These are phyloP conservation scores for Zygothrica quintamaculata DNA, from an alignment of 2,888 invertebrate species.

Conservation along the genomic window DNA sequence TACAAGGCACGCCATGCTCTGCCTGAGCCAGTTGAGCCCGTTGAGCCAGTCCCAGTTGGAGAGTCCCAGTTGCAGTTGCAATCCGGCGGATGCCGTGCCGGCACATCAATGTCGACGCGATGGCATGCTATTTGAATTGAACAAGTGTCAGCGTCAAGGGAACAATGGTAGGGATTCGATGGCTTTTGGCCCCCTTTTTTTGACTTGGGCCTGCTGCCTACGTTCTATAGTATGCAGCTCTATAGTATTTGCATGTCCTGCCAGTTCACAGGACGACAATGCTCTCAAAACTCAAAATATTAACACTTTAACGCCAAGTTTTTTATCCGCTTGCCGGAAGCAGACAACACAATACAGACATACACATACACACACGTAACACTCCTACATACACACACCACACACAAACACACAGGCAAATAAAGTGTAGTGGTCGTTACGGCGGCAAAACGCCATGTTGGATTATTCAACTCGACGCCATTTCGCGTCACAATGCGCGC, in stretches of 20 bases:
- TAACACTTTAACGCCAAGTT: conserved; percentile 78
- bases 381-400: conserved; percentile 17
- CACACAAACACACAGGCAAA: conserved; percentile 23
- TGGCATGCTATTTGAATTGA: conserved; percentile 80
- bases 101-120: conserved; percentile 74
- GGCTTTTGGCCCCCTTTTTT: conserved; percentile 20
- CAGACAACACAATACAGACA: conserved; percentile 73
- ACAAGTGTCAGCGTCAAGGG: conserved; percentile 79
- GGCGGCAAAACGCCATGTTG: conserved; percentile 78
- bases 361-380: conserved; percentile 8
- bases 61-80: conserved; percentile 13
- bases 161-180: conserved; percentile 46
- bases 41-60: conserved; percentile 32
- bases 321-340: conserved; percentile 80
- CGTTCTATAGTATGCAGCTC: no score
- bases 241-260: conserved; percentile 66
- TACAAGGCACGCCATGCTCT: conserved; percentile 40
- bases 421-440: conserved; percentile 65
- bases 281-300: conserved; percentile 81
- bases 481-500: conserved; percentile 80
- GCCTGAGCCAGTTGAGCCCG: conserved; percentile 4
- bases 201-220: conserved; percentile 15
- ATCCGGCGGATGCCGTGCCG: conserved; percentile 69
- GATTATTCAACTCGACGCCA: conserved; percentile 80
- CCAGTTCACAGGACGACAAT: conserved; percentile 47